Evolutionary conservation across 2,888 invertebrate species (phyloP), one percentile per base, ranked within the genome.

Genomic region (Himalopsyche anomala): DNA sequence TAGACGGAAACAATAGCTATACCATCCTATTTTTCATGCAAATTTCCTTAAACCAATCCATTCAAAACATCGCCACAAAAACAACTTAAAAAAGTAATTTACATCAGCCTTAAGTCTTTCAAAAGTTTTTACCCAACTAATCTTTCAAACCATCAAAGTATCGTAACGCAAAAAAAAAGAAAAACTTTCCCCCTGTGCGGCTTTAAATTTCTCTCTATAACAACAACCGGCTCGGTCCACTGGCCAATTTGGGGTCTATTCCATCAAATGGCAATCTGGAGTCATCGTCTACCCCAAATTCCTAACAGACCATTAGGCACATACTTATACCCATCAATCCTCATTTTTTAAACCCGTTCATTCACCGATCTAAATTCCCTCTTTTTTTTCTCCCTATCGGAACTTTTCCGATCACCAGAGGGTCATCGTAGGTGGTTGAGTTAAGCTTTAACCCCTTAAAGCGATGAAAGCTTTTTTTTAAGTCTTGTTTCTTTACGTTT

Each of bases 291-390:
- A 62, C 62, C 62, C 62, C n/a, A 62, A 62, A 62, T 62, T 62
- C 19, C 62, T 62, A 62, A 62, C 85, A 85, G 82, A 82, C 85
- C 85, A 85, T 85, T 85, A 85, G 82, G 85, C 85, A 82, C 82
- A 82, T 82, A 79, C 85, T 79, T 55, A 82, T 82, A 82, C 80
- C 85, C 74, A 85, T 85, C 85, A 85, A 85, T 85, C 85, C 82
- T 82, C 62, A 85, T 85, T 85, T 85, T 85, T 85, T 85, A 82
- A 83, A 82, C 62, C 62, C 62, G 62, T 62, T 62, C 62, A 62
- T 62, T 62, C 62, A 19, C 62, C 62, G 62, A 62, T 62, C 62
- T 62, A 62, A 62, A 62, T 15, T 62, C 62, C 62, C 28, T 19
- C 62, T 62, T 8, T 11, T n/a, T 19, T n/a, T 28, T 8, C 28